Base-by-base conservation (phyloP, 2,797 vertebrate genomes). In the Aythya fuligula region DNA sequence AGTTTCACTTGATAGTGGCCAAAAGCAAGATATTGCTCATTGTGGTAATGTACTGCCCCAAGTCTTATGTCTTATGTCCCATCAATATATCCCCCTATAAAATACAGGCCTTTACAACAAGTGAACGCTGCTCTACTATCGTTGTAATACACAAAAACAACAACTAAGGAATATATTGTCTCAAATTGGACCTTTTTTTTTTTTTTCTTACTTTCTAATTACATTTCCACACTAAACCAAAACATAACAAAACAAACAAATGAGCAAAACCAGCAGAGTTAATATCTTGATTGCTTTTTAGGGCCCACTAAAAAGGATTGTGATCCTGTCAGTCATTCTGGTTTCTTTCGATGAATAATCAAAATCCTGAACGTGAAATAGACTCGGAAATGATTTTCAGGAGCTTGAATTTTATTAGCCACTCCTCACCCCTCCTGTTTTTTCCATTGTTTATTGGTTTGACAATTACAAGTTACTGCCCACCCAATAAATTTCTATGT, bases 281-380 rank as follows among this genome's bases (percentile, higher is more conserved):
- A 85, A 25, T 73, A 41, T 36, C 71, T 72, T 65, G 71, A 72
- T 75, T 95, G 64, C 70, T 69, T 94, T 94, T 77, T 56, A 83
- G 69, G n/a, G 21, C 62, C 72, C 25, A 49, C 32, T 66, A 82
- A 56, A 65, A 93, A 90, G 4, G 38, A 80, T 20, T 75, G 38
- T 69, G 78, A 75, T 77, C 41, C 39, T 77, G 47, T 80, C 83
- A 77, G 54, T 87, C 67, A 60, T 73, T 80, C 20, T 47, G 21
- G 8, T 43, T 90, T 90, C 72, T 93, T 95, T 89, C 89, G 87
- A 93, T 87, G 74, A 94, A 79, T 87, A 94, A 93, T 93, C 90
- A 77, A 95, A 77, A 58, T 49, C 22, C 18, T 18, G 58, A 80
- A 87, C 38, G 18, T 77, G 28, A 83, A 86, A 89, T 82, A 39